Evolutionary conservation across 2,888 invertebrate species (phyloP), one percentile per base, ranked within the genome.

Genomic region (Chloromyia formosa): DNA sequence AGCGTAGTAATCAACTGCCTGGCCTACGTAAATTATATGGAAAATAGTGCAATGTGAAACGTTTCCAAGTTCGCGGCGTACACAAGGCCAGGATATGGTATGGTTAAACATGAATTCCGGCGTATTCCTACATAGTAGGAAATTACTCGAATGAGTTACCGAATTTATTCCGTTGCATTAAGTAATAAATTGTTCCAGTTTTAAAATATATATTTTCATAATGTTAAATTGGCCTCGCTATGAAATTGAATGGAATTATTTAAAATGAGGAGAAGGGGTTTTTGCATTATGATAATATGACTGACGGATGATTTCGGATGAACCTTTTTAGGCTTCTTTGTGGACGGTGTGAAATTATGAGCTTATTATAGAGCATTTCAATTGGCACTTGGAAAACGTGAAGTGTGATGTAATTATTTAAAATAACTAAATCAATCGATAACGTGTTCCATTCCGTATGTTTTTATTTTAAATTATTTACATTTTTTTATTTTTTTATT

Each of bases 161-260:
- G 58, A 58, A 56, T 56, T 71, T 71, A 71, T 71, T 71, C 22
- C 71, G 56, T 58, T 71, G 56, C 71, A 71, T 56, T 71, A 71
- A 71, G 71, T 45, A 40, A 71, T 54, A 69, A 69, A 69, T 54
- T 69, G 54, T 66, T 66, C 49, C 49, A 49, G 66, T 66, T 66
- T 14, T 45, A 66, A 66, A 20, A 49, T 66, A 22, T 49, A 45
- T 12, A 45, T 49, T 35, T 35, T 35, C 27, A 35, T 35, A 35
- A 66, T 49, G 66, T 66, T 66, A 49, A 49, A 66, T 66, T 66
- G 66, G 49, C 66, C 49, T 49, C 18, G n/a, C 49, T 45, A 45
- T 49, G 18, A 49, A 66, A 49, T 66, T 22, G 49, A 66, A 49
- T 45, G 14, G 66, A 66, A 66, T 66, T 66, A 66, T 16, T 18